phyloP scores from a whole-genome alignment of 2,888 invertebrate genomes.

The Nomada hirtipes region DNA sequence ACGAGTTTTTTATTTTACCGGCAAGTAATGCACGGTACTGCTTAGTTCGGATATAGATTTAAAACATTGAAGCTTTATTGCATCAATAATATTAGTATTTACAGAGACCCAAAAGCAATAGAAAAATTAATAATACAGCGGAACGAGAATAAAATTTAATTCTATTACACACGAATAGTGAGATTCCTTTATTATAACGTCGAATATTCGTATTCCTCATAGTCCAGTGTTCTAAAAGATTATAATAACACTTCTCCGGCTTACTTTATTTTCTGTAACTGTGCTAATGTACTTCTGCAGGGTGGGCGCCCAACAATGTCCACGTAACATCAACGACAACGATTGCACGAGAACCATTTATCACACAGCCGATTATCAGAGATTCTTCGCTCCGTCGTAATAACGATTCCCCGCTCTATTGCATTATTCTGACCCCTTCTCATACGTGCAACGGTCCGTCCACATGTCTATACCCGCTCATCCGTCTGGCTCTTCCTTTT shows the following conservation, averaged over 20 bases:
- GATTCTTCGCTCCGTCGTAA: not conserved
- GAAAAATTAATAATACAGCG: no score
- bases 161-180: no score
- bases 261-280: not conserved
- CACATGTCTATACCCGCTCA: conserved; percentile 7
- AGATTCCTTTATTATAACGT: not conserved
- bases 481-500: conserved; percentile 15
- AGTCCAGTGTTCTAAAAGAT: no score
- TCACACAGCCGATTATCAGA: not conserved
- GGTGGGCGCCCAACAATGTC: not conserved
- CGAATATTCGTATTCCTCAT: not conserved
- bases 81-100: no score
- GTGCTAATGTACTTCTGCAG: no score
- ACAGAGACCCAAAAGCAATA: no score
- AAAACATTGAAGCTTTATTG: no score
- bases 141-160: no score
- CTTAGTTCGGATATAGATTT: no score
- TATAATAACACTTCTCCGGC: not conserved
- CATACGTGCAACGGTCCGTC: not conserved
- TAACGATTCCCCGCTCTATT: not conserved
- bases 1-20: no score
- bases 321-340: not conserved
- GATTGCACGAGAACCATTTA: not conserved
- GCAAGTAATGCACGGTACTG: no score
- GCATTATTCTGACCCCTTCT: not conserved